Evolutionary conservation across 2,797 vertebrate species (phyloP), one percentile per base, ranked within the genome.

Genomic region (Pseudomugil tenellus): DNA sequence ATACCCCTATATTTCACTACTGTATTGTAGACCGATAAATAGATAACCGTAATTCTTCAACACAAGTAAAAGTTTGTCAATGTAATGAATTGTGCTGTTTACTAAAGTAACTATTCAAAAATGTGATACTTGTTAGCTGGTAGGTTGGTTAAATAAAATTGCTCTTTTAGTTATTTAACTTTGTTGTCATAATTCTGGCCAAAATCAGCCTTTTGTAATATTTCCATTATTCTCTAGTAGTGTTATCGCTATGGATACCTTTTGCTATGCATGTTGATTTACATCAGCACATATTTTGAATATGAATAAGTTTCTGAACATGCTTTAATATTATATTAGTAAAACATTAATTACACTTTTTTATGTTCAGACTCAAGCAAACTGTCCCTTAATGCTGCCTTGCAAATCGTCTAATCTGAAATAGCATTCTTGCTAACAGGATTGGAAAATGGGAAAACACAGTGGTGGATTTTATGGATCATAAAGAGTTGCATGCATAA

Each of bases 381-480:
- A 25, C 14, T 35, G 31, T 19, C 25, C 1, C n/a, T 51, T 19
- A n/a, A 39, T 32, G 54, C 66, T 8, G 28, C 17, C 23, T 25
- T 49, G 11, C 41, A 67, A 46, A 71, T 57, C 62, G 6, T 34
- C 11, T 52, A 34, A 67, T 23, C 58, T 71, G 16, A 59, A 39
- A 59, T 49, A 34, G 60, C 58, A 48, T 13, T 52, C 16, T 26
- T 7, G 35, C 55, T 31, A 68, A 64, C 31, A 51, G 12, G 58
- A 37, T 48, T 41, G 25, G 67, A 23, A 68, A 73, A 46, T 1
- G 26, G 63, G 26, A 25, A 19, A 64, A 46, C 52, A 10, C 16
- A 57, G 66, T 49, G 54, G 25, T 3, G 14, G 21, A 67, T 39
- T 76, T 84, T 34, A 72, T 37, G 55, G 49, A 64, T 75, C 31